phyloP scores from a whole-genome alignment of 2,113 vertebrate genomes.

The Morone chrysops region DNA sequence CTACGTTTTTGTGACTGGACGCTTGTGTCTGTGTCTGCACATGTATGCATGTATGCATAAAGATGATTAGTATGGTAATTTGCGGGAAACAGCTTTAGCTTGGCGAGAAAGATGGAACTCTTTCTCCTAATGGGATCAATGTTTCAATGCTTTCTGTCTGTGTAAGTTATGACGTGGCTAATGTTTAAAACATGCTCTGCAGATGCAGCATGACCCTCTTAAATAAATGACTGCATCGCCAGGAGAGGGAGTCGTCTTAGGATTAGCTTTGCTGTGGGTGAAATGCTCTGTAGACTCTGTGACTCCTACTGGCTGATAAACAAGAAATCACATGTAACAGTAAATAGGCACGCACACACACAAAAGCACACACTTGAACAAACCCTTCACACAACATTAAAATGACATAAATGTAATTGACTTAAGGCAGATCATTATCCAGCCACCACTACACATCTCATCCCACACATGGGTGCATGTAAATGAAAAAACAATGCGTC shows the following conservation, averaged over 20 bases:
- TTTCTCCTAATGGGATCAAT: constrained; percentile 66
- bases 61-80: constrained; percentile 47
- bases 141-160: constrained; percentile 56
- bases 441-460: constrained; percentile 1
- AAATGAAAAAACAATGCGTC: background rate
- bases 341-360: background rate
- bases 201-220: constrained; percentile 69
- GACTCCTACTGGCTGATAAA: constrained; percentile 38
- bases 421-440: background rate
- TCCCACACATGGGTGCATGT: background rate
- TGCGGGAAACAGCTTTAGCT: constrained; percentile 35
- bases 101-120: constrained; percentile 26
- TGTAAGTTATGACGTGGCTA: constrained; percentile 68
- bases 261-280: constrained; percentile 60
- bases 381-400: background rate
- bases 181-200: constrained; percentile 80
- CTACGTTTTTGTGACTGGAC: constrained; percentile 13
- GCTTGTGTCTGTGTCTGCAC: constrained; percentile 8
- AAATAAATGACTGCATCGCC: constrained; percentile 72
- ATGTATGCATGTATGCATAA: background rate
- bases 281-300: constrained; percentile 45
- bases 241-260: constrained; percentile 57
- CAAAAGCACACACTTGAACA: constrained; percentile 16
- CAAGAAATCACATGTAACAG: constrained; percentile 13
- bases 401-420: background rate